Percentiles rank a stretch among this genome's conserved stretches.
phyloP scores from a whole-genome alignment of 92 coral and sea anemone genomes.

The Scolanthus callimorphus region DNA sequence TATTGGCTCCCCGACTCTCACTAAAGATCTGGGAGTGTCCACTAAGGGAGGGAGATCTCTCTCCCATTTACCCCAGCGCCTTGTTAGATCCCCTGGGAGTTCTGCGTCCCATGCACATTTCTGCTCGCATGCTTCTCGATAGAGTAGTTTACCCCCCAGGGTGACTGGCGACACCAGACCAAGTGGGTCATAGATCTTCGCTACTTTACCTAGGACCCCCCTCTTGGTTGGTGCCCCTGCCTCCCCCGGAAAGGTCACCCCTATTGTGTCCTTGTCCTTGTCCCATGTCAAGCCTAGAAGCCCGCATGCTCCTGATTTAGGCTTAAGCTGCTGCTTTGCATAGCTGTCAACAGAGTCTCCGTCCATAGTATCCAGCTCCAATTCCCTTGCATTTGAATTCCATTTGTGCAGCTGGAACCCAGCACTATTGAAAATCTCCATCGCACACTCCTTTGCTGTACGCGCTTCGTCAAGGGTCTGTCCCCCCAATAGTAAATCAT shows the following conservation, averaged over 20 bases:
- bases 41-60: constrained; percentile 12
- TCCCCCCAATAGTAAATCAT: constrained; percentile 39
- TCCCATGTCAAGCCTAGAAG: constrained; percentile 45
- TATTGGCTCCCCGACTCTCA: constrained; percentile 16
- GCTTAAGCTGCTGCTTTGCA: constrained; percentile 33
- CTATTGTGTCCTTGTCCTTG: constrained; percentile 22
- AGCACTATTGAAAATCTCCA: constrained; percentile 26
- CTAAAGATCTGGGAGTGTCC: constrained; percentile 16
- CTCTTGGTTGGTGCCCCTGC: constrained; percentile 30
- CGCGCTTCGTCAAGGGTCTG: constrained; percentile 19
- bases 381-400: constrained; percentile 30
- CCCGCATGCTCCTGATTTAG: constrained; percentile 19
- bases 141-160: constrained; percentile 34
- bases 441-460: constrained; percentile 25
- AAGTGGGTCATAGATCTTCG: constrained; percentile 45
- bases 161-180: constrained; percentile 33
- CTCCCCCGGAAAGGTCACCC: constrained; percentile 19
- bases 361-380: constrained; percentile 12
- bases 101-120: constrained; percentile 24
- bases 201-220: constrained; percentile 31
- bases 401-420: constrained; percentile 51
- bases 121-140: constrained; percentile 31
- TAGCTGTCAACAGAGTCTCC: constrained; percentile 1
- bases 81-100: neutral
- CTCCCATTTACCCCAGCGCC: neutral